Evolutionary conservation across 2,113 vertebrate species (phyloP).

Genomic region (Cromileptes altivelis): DNA sequence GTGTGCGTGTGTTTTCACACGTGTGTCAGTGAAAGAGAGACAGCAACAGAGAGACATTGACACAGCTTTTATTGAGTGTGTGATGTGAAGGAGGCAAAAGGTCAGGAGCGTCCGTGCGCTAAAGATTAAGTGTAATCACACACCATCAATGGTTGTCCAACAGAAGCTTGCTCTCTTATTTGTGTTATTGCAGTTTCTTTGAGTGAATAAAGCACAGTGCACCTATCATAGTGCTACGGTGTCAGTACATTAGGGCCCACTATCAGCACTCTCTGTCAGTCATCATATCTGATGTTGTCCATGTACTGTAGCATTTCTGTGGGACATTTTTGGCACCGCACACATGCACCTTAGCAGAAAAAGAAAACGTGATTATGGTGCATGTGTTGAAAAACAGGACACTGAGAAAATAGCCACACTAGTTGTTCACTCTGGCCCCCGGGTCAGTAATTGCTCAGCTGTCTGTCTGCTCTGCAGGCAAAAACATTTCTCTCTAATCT

Average conservation of each 20-base stretch:
- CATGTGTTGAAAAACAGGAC: neutral
- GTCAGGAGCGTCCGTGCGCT: neutral
- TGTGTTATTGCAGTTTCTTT: neutral
- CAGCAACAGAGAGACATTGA: neutral
- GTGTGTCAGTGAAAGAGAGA: neutral
- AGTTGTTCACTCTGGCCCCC: neutral
- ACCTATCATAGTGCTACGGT: neutral
- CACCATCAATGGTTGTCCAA: neutral
- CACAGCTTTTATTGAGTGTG: neutral
- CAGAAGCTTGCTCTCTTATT: neutral
- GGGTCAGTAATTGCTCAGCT: neutral
- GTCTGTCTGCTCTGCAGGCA: neutral
- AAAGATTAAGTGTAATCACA: neutral
- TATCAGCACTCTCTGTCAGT: neutral
- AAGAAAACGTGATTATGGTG: neutral
- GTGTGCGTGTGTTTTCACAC: constrained; percentile 9
- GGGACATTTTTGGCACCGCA: neutral
- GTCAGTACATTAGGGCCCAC: neutral
- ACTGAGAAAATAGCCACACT: neutral
- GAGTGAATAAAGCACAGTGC: neutral
- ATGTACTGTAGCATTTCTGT: neutral
- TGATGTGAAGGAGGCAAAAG: neutral
- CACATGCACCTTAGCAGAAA: neutral
- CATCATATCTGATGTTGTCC: neutral
- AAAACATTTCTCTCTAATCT: constrained; percentile 28